Conservation (phyloP, 2,113 vertebrate species). For the Theristicus caerulescens region DNA sequence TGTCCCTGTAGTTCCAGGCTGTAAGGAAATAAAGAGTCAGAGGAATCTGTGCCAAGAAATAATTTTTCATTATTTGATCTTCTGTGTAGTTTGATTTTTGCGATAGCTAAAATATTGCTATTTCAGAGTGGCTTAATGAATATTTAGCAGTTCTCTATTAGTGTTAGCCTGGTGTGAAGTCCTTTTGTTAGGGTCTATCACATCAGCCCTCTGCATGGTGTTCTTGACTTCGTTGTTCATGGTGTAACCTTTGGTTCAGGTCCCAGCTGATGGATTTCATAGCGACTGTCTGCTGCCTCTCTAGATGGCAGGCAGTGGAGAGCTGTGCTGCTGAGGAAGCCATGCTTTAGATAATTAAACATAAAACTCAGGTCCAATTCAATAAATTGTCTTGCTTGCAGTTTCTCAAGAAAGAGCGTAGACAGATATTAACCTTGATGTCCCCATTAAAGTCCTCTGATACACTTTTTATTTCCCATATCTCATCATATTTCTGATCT, state of each 20-base stretch:
- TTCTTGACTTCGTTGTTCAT: neutral
- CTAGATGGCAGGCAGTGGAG: neutral
- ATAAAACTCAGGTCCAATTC: constrained; percentile 4
- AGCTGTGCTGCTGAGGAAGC: constrained; percentile 16
- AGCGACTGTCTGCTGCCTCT: neutral
- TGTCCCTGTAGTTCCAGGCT: neutral
- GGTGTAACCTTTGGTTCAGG: neutral
- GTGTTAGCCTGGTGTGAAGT: neutral
- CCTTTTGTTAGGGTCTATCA: neutral
- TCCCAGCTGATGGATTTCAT: neutral
- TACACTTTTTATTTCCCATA: constrained; percentile 45
- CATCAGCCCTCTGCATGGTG: neutral
- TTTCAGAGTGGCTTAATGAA: neutral
- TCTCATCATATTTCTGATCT: constrained; percentile 7
- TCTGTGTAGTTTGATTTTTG: neutral
- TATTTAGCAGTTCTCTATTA: neutral
- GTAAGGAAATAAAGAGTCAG: neutral
- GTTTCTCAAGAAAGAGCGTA: neutral
- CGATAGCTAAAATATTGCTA: neutral
- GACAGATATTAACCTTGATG: constrained; percentile 56
- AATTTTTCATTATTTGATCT: neutral
- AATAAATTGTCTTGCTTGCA: constrained; percentile 40
- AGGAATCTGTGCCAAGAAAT: neutral
- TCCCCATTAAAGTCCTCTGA: constrained; percentile 40
- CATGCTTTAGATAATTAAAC: constrained; percentile 61